A percentile compares a stretch with the other conserved stretches of the same genome.
Evolutionary conservation across 1,140 invertebrate genomes (phyloP).

Genomic region (Brachionus sp.): DNA sequence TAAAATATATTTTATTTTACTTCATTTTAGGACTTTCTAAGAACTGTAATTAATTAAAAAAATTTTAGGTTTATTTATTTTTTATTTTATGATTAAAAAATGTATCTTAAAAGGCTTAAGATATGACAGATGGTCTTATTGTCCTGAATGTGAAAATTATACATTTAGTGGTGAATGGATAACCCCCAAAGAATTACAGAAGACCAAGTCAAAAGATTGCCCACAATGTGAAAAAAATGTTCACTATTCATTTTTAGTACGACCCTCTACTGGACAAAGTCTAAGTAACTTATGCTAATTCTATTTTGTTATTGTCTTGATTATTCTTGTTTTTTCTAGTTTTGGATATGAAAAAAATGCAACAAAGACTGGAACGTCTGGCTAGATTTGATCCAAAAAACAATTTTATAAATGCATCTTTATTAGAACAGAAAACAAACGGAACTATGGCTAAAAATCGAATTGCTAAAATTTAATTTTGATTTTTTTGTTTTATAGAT

Average conservation of each 20-base stretch:
- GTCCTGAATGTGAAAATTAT: constrained; percentile 19
- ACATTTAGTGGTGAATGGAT: constrained; percentile 31
- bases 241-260: constrained; percentile 42
- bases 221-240: constrained; percentile 8
- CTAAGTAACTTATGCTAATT: neutral
- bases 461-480: neutral
- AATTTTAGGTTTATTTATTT: too few relatives aligned
- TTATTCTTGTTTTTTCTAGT: neutral
- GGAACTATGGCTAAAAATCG: neutral
- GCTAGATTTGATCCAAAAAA: constrained; percentile 21
- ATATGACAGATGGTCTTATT: constrained; percentile 32
- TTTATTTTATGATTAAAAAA: too few relatives aligned
- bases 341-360: constrained; percentile 33
- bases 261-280: constrained; percentile 19
- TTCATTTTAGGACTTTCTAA: too few relatives aligned
- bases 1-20: too few relatives aligned
- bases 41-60: too few relatives aligned
- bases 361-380: constrained; percentile 19
- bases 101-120: neutral
- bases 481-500: neutral
- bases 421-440: neutral
- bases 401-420: neutral
- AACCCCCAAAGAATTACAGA: constrained; percentile 41
- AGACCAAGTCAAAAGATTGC: constrained; percentile 22
- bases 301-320: neutral